A percentile compares a stretch with the other conserved stretches of the same genome.
Evolutionary conservation across 1,140 invertebrate genomes (phyloP).

Genomic region (Neodiprion pinetum): DNA sequence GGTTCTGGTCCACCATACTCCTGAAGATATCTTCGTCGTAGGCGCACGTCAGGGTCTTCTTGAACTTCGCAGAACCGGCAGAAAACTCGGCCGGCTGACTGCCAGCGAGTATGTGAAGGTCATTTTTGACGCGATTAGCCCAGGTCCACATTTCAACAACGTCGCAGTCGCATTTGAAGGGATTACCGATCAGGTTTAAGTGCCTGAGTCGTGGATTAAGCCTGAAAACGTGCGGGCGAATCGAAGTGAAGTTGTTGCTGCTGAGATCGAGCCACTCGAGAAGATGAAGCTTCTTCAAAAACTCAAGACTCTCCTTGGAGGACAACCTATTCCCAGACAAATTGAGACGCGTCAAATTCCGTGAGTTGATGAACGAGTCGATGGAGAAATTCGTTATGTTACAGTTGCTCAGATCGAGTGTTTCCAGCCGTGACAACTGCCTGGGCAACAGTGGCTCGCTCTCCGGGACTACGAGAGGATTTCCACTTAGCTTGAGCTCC

Average conservation of each 20-base stretch:
- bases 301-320: slow-evolving; percentile 62
- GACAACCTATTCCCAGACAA: slow-evolving; percentile 68
- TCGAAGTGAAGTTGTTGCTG: slow-evolving; percentile 69
- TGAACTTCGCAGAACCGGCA: slow-evolving; percentile 68
- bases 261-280: slow-evolving; percentile 71
- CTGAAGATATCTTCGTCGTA: slow-evolving; percentile 68
- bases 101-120: slow-evolving; percentile 70
- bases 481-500: slow-evolving; percentile 74
- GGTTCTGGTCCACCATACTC: slow-evolving; percentile 61
- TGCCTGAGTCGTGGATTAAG: slow-evolving; percentile 65
- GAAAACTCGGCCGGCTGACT: slow-evolving; percentile 57
- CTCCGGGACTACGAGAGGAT: slow-evolving; percentile 68
- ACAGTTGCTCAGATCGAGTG: slow-evolving; percentile 72
- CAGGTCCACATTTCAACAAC: slow-evolving; percentile 77
- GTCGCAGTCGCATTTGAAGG: slow-evolving; percentile 74
- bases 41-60: slow-evolving; percentile 70
- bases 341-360: slow-evolving; percentile 70
- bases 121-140: slow-evolving; percentile 70
- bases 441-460: slow-evolving; percentile 67
- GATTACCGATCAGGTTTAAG: slow-evolving; percentile 72
- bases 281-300: slow-evolving; percentile 65
- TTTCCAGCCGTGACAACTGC: slow-evolving; percentile 69
- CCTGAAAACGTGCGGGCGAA: slow-evolving; percentile 65
- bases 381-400: slow-evolving; percentile 67
- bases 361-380: slow-evolving; percentile 68